Evolutionary conservation across 2,113 vertebrate species (phyloP).

Genomic region (Ictalurus furcatus): DNA sequence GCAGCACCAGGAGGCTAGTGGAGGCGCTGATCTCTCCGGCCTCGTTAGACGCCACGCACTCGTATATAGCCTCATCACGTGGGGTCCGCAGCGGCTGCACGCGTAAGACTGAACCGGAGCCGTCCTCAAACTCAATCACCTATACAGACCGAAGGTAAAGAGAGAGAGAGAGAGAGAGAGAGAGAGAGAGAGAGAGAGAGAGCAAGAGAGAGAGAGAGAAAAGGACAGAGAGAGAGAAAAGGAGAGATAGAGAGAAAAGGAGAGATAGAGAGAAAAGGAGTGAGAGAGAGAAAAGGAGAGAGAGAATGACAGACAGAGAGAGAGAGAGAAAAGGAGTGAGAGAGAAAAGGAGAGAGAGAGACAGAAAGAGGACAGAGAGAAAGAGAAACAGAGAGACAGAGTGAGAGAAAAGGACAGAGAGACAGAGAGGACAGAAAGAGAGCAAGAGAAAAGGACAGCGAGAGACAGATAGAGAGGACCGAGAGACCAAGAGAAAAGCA

Average conservation of each 20-base stretch:
- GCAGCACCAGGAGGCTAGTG: constrained; percentile 90
- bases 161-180: neutral
- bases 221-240: neutral
- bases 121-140: constrained; percentile 99
- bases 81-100: constrained; percentile 96
- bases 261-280: too few relatives aligned
- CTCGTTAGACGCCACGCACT: constrained; percentile 94
- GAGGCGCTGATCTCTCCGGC: constrained; percentile 93
- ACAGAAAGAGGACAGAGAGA: too few relatives aligned
- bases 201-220: neutral
- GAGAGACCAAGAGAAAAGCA: too few relatives aligned
- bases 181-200: neutral
- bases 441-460: too few relatives aligned
- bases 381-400: too few relatives aligned
- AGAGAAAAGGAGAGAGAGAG: too few relatives aligned
- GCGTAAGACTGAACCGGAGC: constrained; percentile 96
- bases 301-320: too few relatives aligned
- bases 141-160: constrained; percentile 70
- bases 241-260: neutral
- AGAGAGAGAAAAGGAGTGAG: too few relatives aligned
- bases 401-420: too few relatives aligned
- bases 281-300: too few relatives aligned
- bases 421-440: neutral
- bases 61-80: constrained; percentile 95
- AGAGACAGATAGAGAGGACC: too few relatives aligned